Percentiles rank a stretch among this genome's conserved stretches.
Evolutionary conservation across 2,888 invertebrate genomes (phyloP).

Genomic region (Dysmachus trigonus): DNA sequence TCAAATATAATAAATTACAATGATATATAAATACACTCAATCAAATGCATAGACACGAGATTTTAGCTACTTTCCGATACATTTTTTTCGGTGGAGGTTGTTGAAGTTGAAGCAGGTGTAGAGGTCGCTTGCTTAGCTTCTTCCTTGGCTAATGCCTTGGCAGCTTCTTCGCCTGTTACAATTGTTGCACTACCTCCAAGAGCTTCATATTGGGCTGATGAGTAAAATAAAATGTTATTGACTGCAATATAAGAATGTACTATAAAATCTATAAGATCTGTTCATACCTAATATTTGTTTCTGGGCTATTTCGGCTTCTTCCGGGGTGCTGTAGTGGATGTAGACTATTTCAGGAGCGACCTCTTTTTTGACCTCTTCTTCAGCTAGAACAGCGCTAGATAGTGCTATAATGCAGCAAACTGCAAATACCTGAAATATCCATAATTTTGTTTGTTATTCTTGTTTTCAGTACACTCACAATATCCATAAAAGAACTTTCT

Average conservation of each 20-base stretch:
- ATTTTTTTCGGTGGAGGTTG: neutral
- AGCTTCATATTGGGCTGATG: slow-evolving; percentile 35
- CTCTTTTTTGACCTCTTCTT: neutral
- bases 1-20: neutral
- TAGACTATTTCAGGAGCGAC: slow-evolving; percentile 43
- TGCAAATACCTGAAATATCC: slow-evolving; percentile 11
- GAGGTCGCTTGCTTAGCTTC: neutral
- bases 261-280: neutral
- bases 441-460: too few relatives aligned
- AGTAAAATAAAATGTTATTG: neutral
- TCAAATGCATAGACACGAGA: neutral
- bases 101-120: neutral
- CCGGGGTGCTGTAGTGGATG: slow-evolving; percentile 47
- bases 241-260: neutral
- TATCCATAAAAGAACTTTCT: neutral
- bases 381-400: neutral
- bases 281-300: slow-evolving; percentile 47
- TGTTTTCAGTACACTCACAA: neutral
- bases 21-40: neutral
- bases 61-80: neutral
- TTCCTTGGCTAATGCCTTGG: neutral
- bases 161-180: neutral
- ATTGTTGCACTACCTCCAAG: slow-evolving; percentile 13
- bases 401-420: neutral
- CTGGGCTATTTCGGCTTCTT: slow-evolving; percentile 45